Percentiles rank a stretch among this genome's conserved stretches.
phyloP scores from a whole-genome alignment of 2,113 vertebrate genomes.

The Hemibagrus wyckioides region DNA sequence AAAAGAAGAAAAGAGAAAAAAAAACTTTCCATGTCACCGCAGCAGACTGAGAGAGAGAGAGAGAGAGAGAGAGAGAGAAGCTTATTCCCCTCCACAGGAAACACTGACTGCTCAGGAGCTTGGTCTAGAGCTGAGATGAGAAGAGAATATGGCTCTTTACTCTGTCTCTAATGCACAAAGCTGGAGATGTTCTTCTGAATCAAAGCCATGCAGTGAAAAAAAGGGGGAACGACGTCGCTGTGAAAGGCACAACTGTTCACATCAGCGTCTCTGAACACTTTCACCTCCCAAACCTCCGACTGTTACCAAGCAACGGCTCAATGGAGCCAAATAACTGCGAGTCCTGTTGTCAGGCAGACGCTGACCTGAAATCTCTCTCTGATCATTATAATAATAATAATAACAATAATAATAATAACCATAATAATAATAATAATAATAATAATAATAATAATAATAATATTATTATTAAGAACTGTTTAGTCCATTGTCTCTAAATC shows the following conservation, averaged over 20 bases:
- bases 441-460: neutral
- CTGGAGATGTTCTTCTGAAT: constrained; percentile 17
- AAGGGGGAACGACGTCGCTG: constrained; percentile 9
- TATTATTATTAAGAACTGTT: neutral
- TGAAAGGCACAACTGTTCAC: constrained; percentile 40
- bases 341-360: constrained; percentile 59
- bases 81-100: neutral
- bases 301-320: constrained; percentile 62
- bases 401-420: constrained; percentile 10
- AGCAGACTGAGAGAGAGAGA: neutral
- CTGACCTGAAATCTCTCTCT: constrained; percentile 34
- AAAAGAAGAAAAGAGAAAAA: neutral
- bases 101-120: neutral
- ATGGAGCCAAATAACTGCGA: constrained; percentile 52
- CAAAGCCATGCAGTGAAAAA: neutral
- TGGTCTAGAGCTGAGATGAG: neutral
- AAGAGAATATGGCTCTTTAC: neutral
- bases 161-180: neutral
- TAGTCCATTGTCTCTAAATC: neutral
- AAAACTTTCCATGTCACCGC: neutral
- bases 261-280: constrained; percentile 45
- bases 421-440: neutral
- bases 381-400: constrained; percentile 25
- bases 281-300: constrained; percentile 55
- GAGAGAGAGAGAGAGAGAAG: neutral